Evolutionary conservation across 2,797 vertebrate species (phyloP).

Genomic region (Tapirus indicus): DNA sequence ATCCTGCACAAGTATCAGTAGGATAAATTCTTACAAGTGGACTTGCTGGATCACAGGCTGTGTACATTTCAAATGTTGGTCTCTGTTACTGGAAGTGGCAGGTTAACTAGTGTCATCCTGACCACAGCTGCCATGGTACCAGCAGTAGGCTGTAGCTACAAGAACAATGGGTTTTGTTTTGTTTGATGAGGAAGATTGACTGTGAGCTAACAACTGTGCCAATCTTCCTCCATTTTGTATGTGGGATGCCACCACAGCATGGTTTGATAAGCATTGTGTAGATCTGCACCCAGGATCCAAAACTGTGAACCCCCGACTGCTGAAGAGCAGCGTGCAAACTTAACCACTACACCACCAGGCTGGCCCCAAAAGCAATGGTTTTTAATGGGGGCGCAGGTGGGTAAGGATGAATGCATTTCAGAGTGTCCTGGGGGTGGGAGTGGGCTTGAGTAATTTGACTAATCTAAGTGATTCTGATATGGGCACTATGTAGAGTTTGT

Average conservation of each 20-base stretch:
- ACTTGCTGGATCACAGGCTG: neutral
- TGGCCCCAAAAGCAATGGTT: neutral
- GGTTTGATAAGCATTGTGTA: no score
- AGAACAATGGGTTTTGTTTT: neutral
- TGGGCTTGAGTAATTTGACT: neutral
- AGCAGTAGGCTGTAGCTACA: neutral
- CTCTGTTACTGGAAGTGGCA: neutral
- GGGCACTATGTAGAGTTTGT: neutral
- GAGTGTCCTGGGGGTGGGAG: neutral
- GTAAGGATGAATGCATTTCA: neutral
- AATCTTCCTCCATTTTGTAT: no score
- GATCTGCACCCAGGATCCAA: no score
- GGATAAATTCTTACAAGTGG: neutral
- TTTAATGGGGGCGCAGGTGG: neutral
- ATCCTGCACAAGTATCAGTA: neutral
- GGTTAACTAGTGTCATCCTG: neutral
- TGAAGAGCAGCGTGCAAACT: no score
- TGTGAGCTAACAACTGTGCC: no score
- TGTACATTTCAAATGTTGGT: neutral
- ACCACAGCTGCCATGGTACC: neutral
- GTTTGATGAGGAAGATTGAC: no score
- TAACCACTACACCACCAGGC: no score
- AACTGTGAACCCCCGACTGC: no score
- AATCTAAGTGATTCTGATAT: neutral
- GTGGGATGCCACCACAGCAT: no score